Evolutionary conservation across 2,888 invertebrate species (phyloP).

Genomic region (Gymnoscelis rufifasciata): DNA sequence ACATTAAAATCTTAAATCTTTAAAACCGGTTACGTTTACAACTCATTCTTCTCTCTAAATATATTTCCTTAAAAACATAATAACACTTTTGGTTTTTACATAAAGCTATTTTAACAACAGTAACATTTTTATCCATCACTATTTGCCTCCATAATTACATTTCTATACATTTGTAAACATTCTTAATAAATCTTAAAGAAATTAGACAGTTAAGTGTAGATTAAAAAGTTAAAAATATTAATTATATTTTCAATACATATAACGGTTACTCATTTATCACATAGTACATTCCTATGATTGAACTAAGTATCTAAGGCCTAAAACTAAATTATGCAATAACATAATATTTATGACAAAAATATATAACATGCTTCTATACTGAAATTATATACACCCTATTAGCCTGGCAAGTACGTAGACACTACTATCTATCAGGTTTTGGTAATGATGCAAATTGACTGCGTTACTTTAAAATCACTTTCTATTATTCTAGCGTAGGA

Average conservation of each 20-base stretch:
- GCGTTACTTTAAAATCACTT: conserved; percentile 54
- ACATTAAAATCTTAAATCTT: conserved; percentile 25
- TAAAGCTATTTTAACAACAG: conserved; percentile 74
- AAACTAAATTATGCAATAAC: conserved; percentile 70
- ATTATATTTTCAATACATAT: conserved; percentile 45
- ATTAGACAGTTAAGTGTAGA: conserved; percentile 45
- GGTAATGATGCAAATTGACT: conserved; percentile 67
- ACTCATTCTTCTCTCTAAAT: conserved; percentile 33
- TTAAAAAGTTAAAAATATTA: conserved; percentile 46
- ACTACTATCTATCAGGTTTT: conserved; percentile 39
- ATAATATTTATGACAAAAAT: conserved; percentile 62
- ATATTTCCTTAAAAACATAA: conserved; percentile 69
- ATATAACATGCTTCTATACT: conserved; percentile 46
- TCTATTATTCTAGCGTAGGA: conserved; percentile 34
- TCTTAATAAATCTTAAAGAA: conserved; percentile 30
- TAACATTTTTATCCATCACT: conserved; percentile 63
- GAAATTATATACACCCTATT: conserved; percentile 43
- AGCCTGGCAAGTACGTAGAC: conserved; percentile 57
- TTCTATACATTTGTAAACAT: conserved; percentile 52
- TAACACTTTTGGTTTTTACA: conserved; percentile 76
- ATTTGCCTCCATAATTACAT: conserved; percentile 49
- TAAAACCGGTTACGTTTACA: conserved; percentile 31
- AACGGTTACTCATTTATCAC: conserved; percentile 29
- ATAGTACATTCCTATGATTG: conserved; percentile 45
- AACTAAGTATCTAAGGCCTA: conserved; percentile 48